A percentile compares a stretch with the other conserved stretches of the same genome.
phyloP scores from a whole-genome alignment of 2,888 invertebrate species.

The Nomada fabriciana region DNA sequence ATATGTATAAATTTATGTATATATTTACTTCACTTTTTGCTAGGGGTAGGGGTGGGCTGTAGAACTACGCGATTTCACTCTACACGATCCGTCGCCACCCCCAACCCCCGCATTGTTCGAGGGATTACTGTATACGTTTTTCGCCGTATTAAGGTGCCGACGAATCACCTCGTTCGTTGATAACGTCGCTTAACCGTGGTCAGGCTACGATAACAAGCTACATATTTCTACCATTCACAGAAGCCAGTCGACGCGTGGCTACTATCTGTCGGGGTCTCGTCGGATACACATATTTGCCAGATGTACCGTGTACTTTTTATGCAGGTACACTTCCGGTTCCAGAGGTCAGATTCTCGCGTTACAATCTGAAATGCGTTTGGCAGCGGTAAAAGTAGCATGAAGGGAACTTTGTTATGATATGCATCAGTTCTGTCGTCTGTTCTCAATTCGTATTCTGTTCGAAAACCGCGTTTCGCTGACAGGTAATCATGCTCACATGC shows the following conservation, averaged over 20 bases:
- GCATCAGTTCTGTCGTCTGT: constrained; percentile 33
- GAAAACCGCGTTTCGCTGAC: not conserved
- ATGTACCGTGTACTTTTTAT: too few relatives aligned
- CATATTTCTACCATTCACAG: constrained; percentile 36
- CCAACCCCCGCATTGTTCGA: too few relatives aligned
- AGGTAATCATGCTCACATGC: constrained; percentile 27
- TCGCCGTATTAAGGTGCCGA: constrained; percentile 24
- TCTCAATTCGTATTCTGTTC: constrained; percentile 25
- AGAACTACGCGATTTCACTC: too few relatives aligned
- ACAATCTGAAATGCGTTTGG: not conserved
- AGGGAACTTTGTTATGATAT: constrained; percentile 29
- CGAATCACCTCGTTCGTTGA: constrained; percentile 39
- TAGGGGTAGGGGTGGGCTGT: too few relatives aligned
- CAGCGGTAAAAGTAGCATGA: not conserved
- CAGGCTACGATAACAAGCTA: constrained; percentile 35
- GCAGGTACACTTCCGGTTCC: too few relatives aligned
- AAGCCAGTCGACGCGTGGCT: constrained; percentile 24
- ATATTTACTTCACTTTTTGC: too few relatives aligned
- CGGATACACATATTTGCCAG: constrained; percentile 24
- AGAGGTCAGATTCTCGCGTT: not conserved
- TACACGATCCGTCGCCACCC: too few relatives aligned
- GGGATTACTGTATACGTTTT: not conserved
- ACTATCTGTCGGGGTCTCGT: constrained; percentile 22
- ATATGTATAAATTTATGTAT: too few relatives aligned
- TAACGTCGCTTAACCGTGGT: constrained; percentile 25